These are phyloP conservation scores for Phymatocera aterrima DNA, from an alignment of 2,888 invertebrate species.

Conservation along the genomic window DNA sequence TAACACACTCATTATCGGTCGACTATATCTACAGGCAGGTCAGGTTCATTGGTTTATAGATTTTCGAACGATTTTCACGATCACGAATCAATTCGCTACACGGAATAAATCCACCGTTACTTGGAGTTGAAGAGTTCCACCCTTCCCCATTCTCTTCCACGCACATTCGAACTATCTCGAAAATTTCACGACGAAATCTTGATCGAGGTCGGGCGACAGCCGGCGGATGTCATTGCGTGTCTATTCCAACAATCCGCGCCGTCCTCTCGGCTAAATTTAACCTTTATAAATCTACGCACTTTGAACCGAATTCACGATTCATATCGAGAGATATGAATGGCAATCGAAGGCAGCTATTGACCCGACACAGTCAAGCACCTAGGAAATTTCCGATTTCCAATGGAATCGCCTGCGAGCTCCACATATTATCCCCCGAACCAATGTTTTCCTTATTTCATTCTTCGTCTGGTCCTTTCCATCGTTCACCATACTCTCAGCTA, in stretches of 20 bases:
- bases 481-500: background rate
- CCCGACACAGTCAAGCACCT: slow-evolving; percentile 36
- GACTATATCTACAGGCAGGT: too few species aligned
- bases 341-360: slow-evolving; percentile 26
- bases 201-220: slow-evolving; percentile 11
- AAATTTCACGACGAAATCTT: background rate
- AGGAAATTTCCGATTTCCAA: slow-evolving; percentile 7
- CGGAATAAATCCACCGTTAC: too few species aligned
- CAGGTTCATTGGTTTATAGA: too few species aligned
- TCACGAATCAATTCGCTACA: too few species aligned
- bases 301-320: slow-evolving; percentile 23
- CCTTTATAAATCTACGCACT: slow-evolving; percentile 28
- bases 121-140: too few species aligned
- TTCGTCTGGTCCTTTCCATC: background rate
- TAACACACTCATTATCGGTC: too few species aligned
- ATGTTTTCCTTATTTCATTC: background rate
- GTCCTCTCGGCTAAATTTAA: slow-evolving; percentile 10
- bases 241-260: slow-evolving; percentile 2
- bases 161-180: too few species aligned
- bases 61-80: too few species aligned
- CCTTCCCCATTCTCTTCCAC: too few species aligned
- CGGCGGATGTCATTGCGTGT: background rate
- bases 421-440: slow-evolving; percentile 1
- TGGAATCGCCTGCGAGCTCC: slow-evolving; percentile 19
- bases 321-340: slow-evolving; percentile 31